Evolutionary conservation across 2,888 invertebrate genomes (phyloP).

Genomic region (Neoscelio sp.): DNA sequence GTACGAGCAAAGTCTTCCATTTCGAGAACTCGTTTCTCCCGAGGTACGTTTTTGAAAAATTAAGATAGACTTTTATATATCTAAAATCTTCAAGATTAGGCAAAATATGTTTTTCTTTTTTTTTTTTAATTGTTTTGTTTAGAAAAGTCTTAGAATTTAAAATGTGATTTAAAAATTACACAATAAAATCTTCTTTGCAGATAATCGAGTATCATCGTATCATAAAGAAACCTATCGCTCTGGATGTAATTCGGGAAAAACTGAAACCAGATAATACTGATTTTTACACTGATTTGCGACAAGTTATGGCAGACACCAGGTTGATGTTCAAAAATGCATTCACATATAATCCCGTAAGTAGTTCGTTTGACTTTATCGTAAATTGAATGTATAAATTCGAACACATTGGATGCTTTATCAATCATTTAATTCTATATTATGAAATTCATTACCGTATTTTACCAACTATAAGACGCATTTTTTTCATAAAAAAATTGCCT

Average conservation of each 20-base stretch:
- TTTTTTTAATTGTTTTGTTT: too few species aligned
- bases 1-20: slow-evolving; percentile 93
- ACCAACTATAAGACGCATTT: too few species aligned
- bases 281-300: slow-evolving; percentile 90
- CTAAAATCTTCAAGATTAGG: too few species aligned
- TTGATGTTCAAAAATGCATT: slow-evolving; percentile 95
- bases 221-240: slow-evolving; percentile 92
- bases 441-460: too few species aligned
- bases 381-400: too few species aligned
- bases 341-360: slow-evolving; percentile 91
- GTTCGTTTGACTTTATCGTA: too few species aligned
- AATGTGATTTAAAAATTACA: not conserved
- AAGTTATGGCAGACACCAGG: slow-evolving; percentile 92
- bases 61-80: not conserved
- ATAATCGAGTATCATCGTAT: slow-evolving; percentile 88
- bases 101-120: too few species aligned
- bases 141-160: too few species aligned
- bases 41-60: slow-evolving; percentile 86
- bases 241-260: slow-evolving; percentile 92
- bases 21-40: slow-evolving; percentile 92
- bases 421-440: too few species aligned
- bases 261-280: slow-evolving; percentile 89
- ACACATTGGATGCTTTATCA: too few species aligned
- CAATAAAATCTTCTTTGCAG: slow-evolving; percentile 79
- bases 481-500: too few species aligned